Evolutionary conservation across 2,888 invertebrate species (phyloP), one percentile per base, ranked within the genome.

Genomic region (Eristalinus aeneus): DNA sequence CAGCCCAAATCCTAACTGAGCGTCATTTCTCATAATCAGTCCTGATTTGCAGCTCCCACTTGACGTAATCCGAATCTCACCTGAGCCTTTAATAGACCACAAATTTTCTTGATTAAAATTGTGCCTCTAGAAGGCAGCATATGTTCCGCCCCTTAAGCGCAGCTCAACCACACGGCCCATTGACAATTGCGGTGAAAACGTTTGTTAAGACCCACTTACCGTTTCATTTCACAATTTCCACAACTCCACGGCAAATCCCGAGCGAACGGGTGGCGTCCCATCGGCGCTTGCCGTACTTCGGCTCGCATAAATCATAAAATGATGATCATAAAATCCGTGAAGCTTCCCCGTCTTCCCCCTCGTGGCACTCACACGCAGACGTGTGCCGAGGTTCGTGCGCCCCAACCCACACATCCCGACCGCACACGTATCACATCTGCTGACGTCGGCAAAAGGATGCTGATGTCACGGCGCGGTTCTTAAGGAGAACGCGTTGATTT

Each of bases 401-500:
- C 11, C n/a, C 46, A 16, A 16, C 16, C 8, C 31, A 11, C 60
- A 32, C 39, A 32, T 39, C 32, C 31, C 39, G 61, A 67, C 46
- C 78, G 39, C 56, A 74, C 58, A 53, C 68, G 56, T 60, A 16
- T 34, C 73, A 74, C 39, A 63, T 69, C 61, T 67, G 68, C 69
- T 75, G 36, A 80, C 64, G 58, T 31, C 61, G 61, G 32, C 63
- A 27, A 65, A 71, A 58, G 81, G 46, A 71, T 65, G 74, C 65
- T 71, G 56, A 73, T 68, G 68, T 63, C 79, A 80, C 56, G 73
- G 63, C 54, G n/a, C 36, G 68, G 32, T 56, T 22, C 56, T 23
- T 12, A 46, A 46, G 46, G 46, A 46, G 73, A 74, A 69, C 63
- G 39, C 61, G 67, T 67, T 75, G 75, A 81, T 81, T 75, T 58